Evolutionary conservation across 2,888 invertebrate genomes (phyloP).

Genomic region (Philonicus albiceps): DNA sequence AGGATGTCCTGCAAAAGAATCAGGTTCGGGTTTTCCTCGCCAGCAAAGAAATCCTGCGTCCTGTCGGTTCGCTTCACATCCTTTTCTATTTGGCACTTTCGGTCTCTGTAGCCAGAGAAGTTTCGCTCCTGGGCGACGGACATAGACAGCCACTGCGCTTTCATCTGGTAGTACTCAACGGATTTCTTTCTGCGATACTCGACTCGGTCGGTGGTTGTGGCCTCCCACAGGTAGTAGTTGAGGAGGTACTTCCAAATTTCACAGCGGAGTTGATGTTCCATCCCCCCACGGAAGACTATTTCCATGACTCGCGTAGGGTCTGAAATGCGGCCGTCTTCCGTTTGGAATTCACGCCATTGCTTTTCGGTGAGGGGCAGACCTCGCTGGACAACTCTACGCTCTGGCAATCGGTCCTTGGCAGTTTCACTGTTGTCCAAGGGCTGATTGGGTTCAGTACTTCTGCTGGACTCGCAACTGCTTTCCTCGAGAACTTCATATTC

Average conservation of each 20-base stretch:
- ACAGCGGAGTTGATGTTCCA: conserved; percentile 75
- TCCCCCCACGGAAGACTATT: conserved; percentile 91
- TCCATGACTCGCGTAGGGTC: conserved; percentile 82
- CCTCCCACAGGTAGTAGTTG: conserved; percentile 86
- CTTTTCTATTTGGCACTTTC: conserved; percentile 95
- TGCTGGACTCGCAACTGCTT: conserved; percentile 53
- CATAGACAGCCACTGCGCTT: conserved; percentile 94
- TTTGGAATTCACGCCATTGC: conserved; percentile 84
- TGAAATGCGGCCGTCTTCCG: conserved; percentile 80
- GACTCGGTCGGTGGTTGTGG: conserved; percentile 75
- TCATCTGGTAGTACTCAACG: conserved; percentile 93
- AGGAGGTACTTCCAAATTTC: conserved; percentile 96
- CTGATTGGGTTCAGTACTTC: conserved; percentile 50
- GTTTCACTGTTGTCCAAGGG: conserved; percentile 2
- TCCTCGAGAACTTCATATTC: conserved; percentile 58
- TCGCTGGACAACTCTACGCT: conserved; percentile 55
- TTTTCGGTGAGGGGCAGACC: conserved; percentile 73
- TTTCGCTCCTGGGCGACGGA: conserved; percentile 84
- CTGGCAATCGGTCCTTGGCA: conserved; percentile 53
- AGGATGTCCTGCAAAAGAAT: conserved; percentile 86
- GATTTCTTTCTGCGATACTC: conserved; percentile 75
- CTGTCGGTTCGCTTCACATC: conserved; percentile 97
- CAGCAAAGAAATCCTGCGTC: conserved; percentile 88
- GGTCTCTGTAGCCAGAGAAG: conserved; percentile 87
- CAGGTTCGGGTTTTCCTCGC: conserved; percentile 90